Evolutionary conservation across 2,888 invertebrate species (phyloP).

Genomic region (Palloptera scutellata): DNA sequence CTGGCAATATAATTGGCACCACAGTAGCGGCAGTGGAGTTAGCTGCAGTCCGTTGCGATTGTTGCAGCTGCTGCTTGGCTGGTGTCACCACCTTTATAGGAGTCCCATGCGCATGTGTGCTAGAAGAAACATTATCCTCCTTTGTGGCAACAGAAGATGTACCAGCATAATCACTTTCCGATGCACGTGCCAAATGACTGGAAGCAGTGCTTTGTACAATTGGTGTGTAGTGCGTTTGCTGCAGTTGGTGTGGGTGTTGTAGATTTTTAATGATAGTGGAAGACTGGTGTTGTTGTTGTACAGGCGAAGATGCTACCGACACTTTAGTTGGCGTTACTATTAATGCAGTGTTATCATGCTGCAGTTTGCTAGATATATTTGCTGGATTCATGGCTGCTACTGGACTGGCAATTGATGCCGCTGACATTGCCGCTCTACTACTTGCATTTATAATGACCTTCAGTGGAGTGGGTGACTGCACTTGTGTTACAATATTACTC

Average conservation of each 20-base stretch:
- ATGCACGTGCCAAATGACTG: too few relatives aligned
- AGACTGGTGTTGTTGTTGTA: not conserved
- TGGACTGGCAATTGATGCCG: not conserved
- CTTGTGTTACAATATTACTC: conserved; percentile 24
- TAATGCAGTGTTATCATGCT: conserved; percentile 20
- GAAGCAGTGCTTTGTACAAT: not conserved
- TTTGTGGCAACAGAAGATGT: not conserved
- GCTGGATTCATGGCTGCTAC: not conserved
- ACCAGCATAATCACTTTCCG: not conserved
- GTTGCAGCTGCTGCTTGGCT: not conserved
- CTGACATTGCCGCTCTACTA: too few relatives aligned
- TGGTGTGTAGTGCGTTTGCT: conserved; percentile 5
- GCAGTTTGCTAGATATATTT: conserved; percentile 29
- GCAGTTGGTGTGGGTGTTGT: not conserved
- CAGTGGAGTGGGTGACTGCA: conserved; percentile 44
- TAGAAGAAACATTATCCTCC: not conserved
- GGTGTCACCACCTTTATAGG: not conserved
- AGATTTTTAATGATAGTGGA: not conserved
- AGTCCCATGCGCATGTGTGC: not conserved
- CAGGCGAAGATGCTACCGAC: conserved; percentile 34
- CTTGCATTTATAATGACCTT: conserved; percentile 40
- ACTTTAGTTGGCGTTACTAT: conserved; percentile 44
- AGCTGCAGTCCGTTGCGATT: conserved; percentile 15
- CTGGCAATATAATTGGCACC: conserved; percentile 54
- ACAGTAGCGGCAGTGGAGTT: conserved; percentile 33